Evolutionary conservation across 2,888 invertebrate species (phyloP), one percentile per base, ranked within the genome.

Genomic region (Rhagonycha fulva): DNA sequence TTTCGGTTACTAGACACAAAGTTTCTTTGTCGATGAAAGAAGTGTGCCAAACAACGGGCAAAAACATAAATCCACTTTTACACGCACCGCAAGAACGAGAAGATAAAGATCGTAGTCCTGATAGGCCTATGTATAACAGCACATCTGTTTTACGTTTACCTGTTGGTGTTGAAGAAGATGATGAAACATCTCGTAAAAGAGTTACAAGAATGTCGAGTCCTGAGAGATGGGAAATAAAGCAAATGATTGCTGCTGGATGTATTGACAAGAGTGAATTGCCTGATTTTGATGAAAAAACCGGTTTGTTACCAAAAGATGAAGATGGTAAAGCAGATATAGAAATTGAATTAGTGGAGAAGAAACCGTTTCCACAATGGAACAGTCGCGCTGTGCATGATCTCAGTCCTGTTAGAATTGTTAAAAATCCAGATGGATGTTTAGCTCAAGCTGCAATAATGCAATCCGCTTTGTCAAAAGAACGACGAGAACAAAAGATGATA

Each of bases 381-480:
- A n/a, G n/a, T n/a, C n/a, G n/a, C n/a, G 94, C 98, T 86, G 88
- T 96, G 0, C 95, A 97, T 80, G 98, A 98, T 86, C 90, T 98
- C 3, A 97, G 97, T 75, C 98, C 98, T 0, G 98, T 98, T 3
- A 89, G 95, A 80, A 98, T 99, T 80, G 97, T 99, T 0, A 98
- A 98, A 89, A 99, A 99, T 90, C 99, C 99, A 0, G 99, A 99
- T 87, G 99, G 99, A 0, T 98, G 98, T 0, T 88, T 99, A 23
- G 99, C 99, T 0, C 99, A 99, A 87, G 98, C 99, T 0, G 99
- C 97, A 99, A 98, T 98, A n/a, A n/a, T n/a, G n/a, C 99, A 99
- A 87, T 96, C 96, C 10, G 99, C 99, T 0, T 87, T 99, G 63
- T 96, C 99, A 0, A 99, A 99, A 85, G 99, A 99, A 86, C 90